phyloP scores from a whole-genome alignment of 2,113 vertebrate genomes.

The Heptranchias perlo region DNA sequence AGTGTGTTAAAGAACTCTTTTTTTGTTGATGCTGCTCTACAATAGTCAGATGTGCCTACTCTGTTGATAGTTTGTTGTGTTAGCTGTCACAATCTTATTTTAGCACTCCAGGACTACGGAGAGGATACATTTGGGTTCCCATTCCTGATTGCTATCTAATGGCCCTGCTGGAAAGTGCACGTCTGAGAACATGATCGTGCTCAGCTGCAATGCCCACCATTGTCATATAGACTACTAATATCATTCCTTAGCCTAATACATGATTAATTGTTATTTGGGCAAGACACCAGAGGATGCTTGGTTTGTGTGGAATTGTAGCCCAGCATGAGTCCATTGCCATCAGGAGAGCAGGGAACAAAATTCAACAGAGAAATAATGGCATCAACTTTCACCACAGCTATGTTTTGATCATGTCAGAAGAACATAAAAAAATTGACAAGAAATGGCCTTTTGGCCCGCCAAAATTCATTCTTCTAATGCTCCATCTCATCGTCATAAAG shows the following conservation, averaged over 20 bases:
- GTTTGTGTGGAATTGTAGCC: background rate
- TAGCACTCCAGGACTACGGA: background rate
- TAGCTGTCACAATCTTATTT: background rate
- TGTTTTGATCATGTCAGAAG: background rate
- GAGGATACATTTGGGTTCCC: background rate
- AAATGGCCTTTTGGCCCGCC: background rate
- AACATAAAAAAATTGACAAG: background rate
- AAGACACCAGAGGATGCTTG: background rate
- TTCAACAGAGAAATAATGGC: background rate
- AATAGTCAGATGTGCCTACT: background rate
- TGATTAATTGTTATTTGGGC: background rate
- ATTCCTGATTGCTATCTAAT: background rate
- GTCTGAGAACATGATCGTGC: background rate
- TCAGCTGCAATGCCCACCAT: background rate
- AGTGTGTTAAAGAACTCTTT: background rate
- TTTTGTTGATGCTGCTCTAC: background rate
- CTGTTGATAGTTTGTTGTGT: background rate
- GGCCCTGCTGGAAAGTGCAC: background rate
- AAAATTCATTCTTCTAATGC: background rate
- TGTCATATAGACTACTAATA: background rate
- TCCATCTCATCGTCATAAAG: background rate
- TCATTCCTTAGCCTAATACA: background rate
- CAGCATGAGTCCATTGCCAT: background rate
- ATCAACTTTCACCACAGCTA: background rate
- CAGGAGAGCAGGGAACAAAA: background rate